phyloP scores from a whole-genome alignment of 2,888 invertebrate genomes.

The Apamea epomidion region DNA sequence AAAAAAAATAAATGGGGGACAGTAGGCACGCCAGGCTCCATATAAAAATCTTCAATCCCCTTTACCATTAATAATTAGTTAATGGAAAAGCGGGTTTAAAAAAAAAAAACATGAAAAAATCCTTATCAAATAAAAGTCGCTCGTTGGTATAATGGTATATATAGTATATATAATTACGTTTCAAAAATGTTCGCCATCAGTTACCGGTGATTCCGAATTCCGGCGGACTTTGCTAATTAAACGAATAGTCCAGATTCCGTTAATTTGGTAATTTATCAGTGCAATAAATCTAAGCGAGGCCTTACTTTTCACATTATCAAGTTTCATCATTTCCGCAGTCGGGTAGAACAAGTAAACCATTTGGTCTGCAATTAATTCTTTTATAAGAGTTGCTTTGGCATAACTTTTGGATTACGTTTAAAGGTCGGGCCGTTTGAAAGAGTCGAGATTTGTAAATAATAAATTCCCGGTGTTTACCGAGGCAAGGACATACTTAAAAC shows the following conservation, averaged over 20 bases:
- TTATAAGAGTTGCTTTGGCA: conserved; percentile 15
- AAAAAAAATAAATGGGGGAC: too few relatives aligned
- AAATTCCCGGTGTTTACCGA: too few relatives aligned
- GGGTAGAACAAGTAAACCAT: conserved; percentile 27
- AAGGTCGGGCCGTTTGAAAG: too few relatives aligned
- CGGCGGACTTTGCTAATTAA: conserved; percentile 52
- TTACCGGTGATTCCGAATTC: conserved; percentile 41
- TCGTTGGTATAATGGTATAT: too few relatives aligned
- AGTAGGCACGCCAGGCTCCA: too few relatives aligned
- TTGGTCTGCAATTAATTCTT: conserved; percentile 40
- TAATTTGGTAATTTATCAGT: conserved; percentile 59
- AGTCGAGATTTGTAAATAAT: too few relatives aligned
- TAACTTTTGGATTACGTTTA: not conserved
- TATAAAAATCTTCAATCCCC: too few relatives aligned
- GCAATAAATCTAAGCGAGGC: conserved; percentile 55
- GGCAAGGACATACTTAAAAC: too few relatives aligned
- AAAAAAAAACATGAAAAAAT: not conserved
- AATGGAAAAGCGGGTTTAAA: not conserved
- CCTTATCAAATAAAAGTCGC: conserved; percentile 6
- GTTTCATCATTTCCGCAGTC: conserved; percentile 58
- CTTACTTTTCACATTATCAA: conserved; percentile 65
- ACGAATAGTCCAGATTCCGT: conserved; percentile 51
- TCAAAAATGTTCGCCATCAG: conserved; percentile 22
- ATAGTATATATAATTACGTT: too few relatives aligned
- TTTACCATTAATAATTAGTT: not conserved